Conservation (phyloP, 2,113 vertebrate genomes). For the Rissa tridactyla region DNA sequence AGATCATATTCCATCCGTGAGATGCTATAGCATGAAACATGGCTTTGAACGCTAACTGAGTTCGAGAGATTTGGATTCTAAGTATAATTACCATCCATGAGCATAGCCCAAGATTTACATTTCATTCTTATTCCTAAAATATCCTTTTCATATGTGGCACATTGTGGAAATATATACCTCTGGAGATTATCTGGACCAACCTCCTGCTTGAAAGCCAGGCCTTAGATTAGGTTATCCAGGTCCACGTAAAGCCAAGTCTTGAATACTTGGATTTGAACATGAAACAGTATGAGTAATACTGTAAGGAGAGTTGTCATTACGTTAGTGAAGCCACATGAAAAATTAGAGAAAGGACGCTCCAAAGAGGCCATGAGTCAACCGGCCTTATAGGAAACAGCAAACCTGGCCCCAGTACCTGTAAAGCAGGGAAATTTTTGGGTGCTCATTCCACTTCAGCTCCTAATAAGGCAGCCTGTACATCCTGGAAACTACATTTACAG, state of each 20-base stretch:
- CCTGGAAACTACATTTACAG: slow-evolving; percentile 28
- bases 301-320: background rate
- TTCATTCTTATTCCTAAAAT: slow-evolving; percentile 22
- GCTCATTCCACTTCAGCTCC: background rate
- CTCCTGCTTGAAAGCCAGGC: background rate
- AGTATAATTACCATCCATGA: background rate
- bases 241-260: background rate
- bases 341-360: background rate
- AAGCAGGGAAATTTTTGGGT: background rate
- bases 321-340: background rate
- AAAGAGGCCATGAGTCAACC: background rate
- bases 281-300: background rate
- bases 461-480: background rate
- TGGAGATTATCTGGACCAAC: slow-evolving; percentile 13
- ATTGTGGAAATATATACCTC: background rate
- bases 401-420: background rate
- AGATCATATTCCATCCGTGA: background rate
- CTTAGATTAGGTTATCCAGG: background rate
- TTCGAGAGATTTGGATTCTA: background rate
- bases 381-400: background rate
- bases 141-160: background rate
- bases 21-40: background rate
- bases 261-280: background rate
- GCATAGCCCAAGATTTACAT: background rate
- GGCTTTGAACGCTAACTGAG: background rate